Evolutionary conservation across 2,113 vertebrate genomes (phyloP).

Genomic region (Neodon shergylaensis): DNA sequence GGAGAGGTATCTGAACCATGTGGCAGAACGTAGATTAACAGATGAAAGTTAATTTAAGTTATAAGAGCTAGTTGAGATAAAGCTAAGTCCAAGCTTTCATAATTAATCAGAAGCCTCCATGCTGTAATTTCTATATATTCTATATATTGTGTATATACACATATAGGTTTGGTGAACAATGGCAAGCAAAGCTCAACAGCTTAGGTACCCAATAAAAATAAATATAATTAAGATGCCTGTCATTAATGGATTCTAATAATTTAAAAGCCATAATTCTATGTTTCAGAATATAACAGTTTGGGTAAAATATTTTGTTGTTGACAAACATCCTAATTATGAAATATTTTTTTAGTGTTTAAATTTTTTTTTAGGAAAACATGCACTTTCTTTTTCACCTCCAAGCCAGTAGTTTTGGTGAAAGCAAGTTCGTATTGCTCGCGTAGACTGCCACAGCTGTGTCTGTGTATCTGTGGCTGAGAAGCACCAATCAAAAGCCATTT

Average conservation of each 20-base stretch:
- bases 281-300: slow-evolving; percentile 2
- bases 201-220: slow-evolving; percentile 16
- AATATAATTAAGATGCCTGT: background rate
- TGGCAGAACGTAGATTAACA: background rate
- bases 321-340: slow-evolving; percentile 6
- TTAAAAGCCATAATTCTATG: slow-evolving; percentile 26
- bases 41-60: background rate
- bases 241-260: background rate
- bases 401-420: background rate
- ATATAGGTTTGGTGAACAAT: background rate
- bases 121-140: background rate
- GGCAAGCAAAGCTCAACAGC: background rate
- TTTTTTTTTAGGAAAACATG: slow-evolving; percentile 45
- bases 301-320: background rate
- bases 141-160: background rate
- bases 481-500: background rate
- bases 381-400: background rate
- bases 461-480: background rate
- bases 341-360: background rate
- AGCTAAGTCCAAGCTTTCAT: background rate
- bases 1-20: background rate
- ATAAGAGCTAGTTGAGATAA: background rate
- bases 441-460: background rate
- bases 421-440: background rate
- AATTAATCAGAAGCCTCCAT: background rate